phyloP scores from a whole-genome alignment of 37 sponge, comb jelly and placozoan species.

The Bolinopsis microptera region DNA sequence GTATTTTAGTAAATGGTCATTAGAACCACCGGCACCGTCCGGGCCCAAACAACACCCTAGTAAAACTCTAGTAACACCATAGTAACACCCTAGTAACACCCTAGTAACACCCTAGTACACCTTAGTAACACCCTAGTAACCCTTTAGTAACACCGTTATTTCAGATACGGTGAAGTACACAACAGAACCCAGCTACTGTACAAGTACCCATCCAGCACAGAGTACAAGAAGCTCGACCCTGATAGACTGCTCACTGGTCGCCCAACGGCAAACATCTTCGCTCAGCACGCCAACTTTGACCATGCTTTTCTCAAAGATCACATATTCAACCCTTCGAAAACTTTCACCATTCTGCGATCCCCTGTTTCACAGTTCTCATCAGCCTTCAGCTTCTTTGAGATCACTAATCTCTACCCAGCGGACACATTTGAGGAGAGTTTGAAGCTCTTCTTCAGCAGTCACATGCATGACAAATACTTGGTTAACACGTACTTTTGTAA shows the following conservation, averaged over 20 bases:
- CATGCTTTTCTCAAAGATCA: neutral
- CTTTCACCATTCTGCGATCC: neutral
- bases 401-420: neutral
- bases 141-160: too few relatives aligned
- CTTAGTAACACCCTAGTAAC: too few relatives aligned
- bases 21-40: too few relatives aligned
- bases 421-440: conserved; percentile 17
- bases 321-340: neutral
- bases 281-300: conserved; percentile 1
- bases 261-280: neutral
- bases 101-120: too few relatives aligned
- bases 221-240: neutral
- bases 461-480: neutral
- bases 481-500: neutral
- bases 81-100: too few relatives aligned
- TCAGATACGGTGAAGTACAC: conserved; percentile 1
- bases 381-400: conserved; percentile 1
- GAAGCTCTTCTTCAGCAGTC: neutral
- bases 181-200: neutral
- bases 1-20: too few relatives aligned
- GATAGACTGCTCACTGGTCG: neutral
- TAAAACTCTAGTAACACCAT: too few relatives aligned
- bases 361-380: neutral
- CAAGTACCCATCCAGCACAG: neutral
- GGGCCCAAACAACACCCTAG: too few relatives aligned